These are phyloP conservation scores for Scolopax mira DNA, from an alignment of 2,113 vertebrate genomes.

Conservation along the genomic window DNA sequence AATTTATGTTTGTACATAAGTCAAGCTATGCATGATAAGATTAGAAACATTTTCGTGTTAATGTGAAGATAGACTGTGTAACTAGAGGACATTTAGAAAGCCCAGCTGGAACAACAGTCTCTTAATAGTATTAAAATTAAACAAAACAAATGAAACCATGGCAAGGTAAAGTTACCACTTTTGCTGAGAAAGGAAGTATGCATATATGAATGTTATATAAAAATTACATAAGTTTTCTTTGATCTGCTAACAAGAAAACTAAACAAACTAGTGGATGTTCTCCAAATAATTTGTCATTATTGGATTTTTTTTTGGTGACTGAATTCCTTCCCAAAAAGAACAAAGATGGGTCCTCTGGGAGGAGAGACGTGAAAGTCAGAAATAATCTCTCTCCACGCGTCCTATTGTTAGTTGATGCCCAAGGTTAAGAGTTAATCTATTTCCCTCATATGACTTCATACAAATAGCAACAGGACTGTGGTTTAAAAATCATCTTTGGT, in stretches of 20 bases:
- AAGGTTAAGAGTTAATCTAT: not conserved
- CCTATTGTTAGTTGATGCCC: not conserved
- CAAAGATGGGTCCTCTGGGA: conserved; percentile 11
- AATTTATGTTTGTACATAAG: not conserved
- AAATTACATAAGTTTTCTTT: conserved; percentile 23
- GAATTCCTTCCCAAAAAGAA: conserved; percentile 22
- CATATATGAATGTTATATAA: conserved; percentile 30
- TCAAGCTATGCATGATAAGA: not conserved
- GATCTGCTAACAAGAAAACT: conserved; percentile 18
- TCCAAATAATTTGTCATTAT: conserved; percentile 22
- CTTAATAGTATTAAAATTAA: not conserved
- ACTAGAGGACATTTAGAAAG: not conserved
- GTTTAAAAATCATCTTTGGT: not conserved
- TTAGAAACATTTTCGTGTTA: not conserved
- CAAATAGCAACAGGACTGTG: not conserved
- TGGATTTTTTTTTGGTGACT: not conserved
- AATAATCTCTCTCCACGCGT: conserved; percentile 1
- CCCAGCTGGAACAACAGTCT: not conserved
- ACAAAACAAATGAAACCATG: not conserved
- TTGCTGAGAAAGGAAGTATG: conserved; percentile 33
- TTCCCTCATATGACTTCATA: not conserved
- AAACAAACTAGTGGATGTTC: conserved; percentile 20
- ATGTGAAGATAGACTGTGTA: not conserved
- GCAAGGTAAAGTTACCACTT: not conserved
- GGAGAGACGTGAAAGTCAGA: not conserved